Conservation (phyloP, 1,140 invertebrate species). For the Portunus trituberculatus region DNA sequence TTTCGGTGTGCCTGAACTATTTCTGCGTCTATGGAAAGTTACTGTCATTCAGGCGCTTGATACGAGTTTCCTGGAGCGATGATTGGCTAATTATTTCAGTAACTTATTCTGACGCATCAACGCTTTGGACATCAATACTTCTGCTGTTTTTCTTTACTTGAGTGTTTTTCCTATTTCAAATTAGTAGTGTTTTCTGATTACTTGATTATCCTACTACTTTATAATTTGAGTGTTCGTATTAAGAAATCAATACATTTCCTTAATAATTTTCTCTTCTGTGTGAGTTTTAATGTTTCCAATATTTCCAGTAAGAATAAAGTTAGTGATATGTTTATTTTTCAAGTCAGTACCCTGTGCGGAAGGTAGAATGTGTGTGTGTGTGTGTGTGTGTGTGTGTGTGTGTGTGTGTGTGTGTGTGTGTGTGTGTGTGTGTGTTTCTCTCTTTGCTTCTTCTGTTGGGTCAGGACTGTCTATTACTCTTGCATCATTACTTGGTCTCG, state of each 20-base stretch:
- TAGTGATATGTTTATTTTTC: background rate
- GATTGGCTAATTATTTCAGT: background rate
- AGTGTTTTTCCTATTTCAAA: background rate
- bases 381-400: background rate
- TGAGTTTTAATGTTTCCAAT: background rate
- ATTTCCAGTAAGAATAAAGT: background rate
- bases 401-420: background rate
- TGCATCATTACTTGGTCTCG: background rate
- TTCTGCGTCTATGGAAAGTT: too few relatives aligned
- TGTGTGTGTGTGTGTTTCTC: background rate
- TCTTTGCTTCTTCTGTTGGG: background rate
- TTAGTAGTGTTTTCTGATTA: background rate
- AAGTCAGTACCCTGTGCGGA: background rate
- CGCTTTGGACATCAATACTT: background rate
- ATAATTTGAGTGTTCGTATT: background rate
- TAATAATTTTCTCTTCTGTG: background rate
- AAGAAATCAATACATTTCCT: background rate
- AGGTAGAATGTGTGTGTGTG: background rate
- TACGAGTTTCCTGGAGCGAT: too few relatives aligned
- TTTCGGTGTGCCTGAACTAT: background rate
- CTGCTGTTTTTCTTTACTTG: background rate
- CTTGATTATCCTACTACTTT: background rate
- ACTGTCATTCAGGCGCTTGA: too few relatives aligned
- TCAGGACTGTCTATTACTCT: background rate
- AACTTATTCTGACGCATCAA: background rate